Evolutionary conservation across 2,113 vertebrate species (phyloP), one percentile per base, ranked within the genome.

Genomic region (Phoxinus phoxinus): DNA sequence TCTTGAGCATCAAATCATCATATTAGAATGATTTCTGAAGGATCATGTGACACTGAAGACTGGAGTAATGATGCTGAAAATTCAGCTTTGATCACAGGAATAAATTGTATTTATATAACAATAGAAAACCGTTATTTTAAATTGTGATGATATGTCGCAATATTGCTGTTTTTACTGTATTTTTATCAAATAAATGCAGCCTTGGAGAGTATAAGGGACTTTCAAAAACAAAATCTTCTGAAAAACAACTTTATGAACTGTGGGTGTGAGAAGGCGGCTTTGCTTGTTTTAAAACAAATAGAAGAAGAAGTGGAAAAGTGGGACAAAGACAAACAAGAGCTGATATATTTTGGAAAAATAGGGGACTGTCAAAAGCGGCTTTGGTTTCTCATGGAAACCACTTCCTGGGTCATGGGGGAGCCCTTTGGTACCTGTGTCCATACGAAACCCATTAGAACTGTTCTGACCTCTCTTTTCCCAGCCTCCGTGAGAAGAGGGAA

Each of bases 401-500:
- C 84, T 90, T 93, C 92, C 87, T 48, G 84, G 89, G 88, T 87
- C 65, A 79, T 81, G 76, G 77, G 84, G 84, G 46, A 19, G 37
- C 67, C 25, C 58, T 89, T 59, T 63, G 82, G 89, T 94, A 94
- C 95, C 94, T 95, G 93, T 92, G 21, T 85, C 86, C 85, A 93
- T 93, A 87, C 76, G 87, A 93, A 94, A 94, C 72, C 89, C 90
- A 94, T 94, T 94, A 92, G 27, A 90, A 87, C 85, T 86, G 86
- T 48, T 87, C 89, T 92, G 90, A 92, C 91, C 92, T 90, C 91
- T 87, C 85, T 86, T 87, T 86, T 86, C 86, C 88, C 69, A 72
- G 90, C 87, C 84, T 87, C 90, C 89, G 73, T 91, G 88, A 89
- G 92, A 93, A 94, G 92, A 92, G 51, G 25, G 12, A 81, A 89